Evolutionary conservation across 2,797 vertebrate species (phyloP).

Genomic region (Bradypodion ventrale): DNA sequence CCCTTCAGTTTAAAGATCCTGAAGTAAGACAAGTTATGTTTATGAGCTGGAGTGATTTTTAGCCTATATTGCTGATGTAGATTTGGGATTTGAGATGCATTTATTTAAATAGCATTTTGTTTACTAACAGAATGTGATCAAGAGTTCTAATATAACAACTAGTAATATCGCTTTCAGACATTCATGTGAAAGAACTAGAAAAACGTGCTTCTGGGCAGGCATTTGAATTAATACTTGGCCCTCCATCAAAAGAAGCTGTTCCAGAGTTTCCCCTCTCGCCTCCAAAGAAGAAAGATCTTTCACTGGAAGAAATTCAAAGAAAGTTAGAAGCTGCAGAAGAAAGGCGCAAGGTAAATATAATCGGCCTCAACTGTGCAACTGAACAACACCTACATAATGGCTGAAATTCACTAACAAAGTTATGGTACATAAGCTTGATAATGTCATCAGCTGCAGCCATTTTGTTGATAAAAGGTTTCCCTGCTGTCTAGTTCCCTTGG

Average conservation of each 20-base stretch:
- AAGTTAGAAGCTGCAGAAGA: slow-evolving; percentile 94
- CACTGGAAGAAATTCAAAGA: slow-evolving; percentile 92
- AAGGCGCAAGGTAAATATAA: slow-evolving; percentile 91
- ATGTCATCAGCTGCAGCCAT: too few species aligned
- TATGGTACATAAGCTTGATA: too few species aligned
- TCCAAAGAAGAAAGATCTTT: slow-evolving; percentile 90
- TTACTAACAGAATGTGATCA: not conserved
- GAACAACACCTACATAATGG: too few species aligned
- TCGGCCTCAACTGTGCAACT: too few species aligned
- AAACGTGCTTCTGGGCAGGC: slow-evolving; percentile 94
- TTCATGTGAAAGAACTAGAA: slow-evolving; percentile 94
- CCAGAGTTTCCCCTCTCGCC: slow-evolving; percentile 87
- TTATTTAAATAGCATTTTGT: not conserved
- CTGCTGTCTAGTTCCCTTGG: too few species aligned
- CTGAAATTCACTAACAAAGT: too few species aligned
- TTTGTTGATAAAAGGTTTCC: too few species aligned
- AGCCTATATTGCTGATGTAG: not conserved
- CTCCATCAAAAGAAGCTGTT: slow-evolving; percentile 84
- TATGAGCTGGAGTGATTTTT: not conserved
- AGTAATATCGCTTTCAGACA: slow-evolving; percentile 73
- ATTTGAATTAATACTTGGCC: slow-evolving; percentile 94
- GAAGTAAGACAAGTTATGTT: not conserved
- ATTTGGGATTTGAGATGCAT: not conserved
- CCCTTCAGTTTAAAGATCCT: not conserved
- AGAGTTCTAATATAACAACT: not conserved